phyloP scores from a whole-genome alignment of 1,140 invertebrate genomes.

The roundworm (Caenorhabditis elegans) region WBcel235 BX284606.5:14684501-14685000 shows the following conservation, averaged over 20 bases:
- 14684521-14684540: background rate
- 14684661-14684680: slow-evolving; percentile 22
- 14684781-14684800: background rate
- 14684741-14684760: slow-evolving; percentile 6
- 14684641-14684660: slow-evolving; percentile 25
- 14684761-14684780: background rate
- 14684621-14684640: background rate
- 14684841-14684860: background rate
- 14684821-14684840: background rate
- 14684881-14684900: slow-evolving; percentile 29
- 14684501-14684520: slow-evolving; percentile 28
- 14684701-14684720: background rate
- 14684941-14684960: slow-evolving; percentile 70
- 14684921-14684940: background rate
- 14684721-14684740: too few species aligned
- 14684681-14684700: slow-evolving; percentile 31
- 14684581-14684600: slow-evolving; percentile 25
- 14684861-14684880: background rate
- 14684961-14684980: slow-evolving; percentile 66
- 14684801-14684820: background rate
- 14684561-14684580: background rate
- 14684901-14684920: slow-evolving; percentile 4
- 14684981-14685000: slow-evolving; percentile 65
- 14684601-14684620: slow-evolving; percentile 30
- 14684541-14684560: background rate